Conservation (phyloP, 2,113 vertebrate species). For the Pteropus alecto region DNA sequence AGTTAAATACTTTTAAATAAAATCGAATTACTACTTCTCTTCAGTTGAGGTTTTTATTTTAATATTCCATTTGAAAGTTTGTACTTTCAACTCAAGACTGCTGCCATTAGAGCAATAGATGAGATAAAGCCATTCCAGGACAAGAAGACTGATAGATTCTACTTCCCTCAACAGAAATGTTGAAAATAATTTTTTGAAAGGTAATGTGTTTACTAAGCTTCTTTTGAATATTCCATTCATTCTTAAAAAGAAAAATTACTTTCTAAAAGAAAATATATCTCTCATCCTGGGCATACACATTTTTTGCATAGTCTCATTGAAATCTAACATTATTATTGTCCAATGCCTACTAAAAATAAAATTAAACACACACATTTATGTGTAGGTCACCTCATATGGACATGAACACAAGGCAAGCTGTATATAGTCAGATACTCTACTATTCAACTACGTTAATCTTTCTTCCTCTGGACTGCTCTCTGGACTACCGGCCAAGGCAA, state of each 20-base stretch:
- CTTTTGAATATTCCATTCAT: not conserved
- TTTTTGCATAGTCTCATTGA: not conserved
- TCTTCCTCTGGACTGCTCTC: not conserved
- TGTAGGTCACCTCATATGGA: not conserved
- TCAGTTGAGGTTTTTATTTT: not conserved
- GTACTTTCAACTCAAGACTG: not conserved
- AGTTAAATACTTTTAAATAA: not conserved
- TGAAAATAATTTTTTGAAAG: not conserved
- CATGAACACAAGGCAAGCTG: not conserved
- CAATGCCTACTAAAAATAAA: not conserved
- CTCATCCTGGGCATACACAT: not conserved
- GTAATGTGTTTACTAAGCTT: not conserved
- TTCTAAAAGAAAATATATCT: not conserved
- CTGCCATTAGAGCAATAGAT: not conserved
- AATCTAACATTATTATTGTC: not conserved
- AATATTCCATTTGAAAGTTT: not conserved
- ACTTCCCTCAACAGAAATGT: not conserved
- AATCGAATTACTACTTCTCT: not conserved
- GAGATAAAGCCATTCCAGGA: not conserved
- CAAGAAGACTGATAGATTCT: not conserved
- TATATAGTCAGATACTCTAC: not conserved
- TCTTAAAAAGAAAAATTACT: not conserved
- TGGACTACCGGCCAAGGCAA: not conserved
- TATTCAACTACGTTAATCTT: not conserved
- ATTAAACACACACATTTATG: not conserved